Evolutionary conservation across 2,797 vertebrate genomes (phyloP).

Genomic region (Crotalus adamanteus): DNA sequence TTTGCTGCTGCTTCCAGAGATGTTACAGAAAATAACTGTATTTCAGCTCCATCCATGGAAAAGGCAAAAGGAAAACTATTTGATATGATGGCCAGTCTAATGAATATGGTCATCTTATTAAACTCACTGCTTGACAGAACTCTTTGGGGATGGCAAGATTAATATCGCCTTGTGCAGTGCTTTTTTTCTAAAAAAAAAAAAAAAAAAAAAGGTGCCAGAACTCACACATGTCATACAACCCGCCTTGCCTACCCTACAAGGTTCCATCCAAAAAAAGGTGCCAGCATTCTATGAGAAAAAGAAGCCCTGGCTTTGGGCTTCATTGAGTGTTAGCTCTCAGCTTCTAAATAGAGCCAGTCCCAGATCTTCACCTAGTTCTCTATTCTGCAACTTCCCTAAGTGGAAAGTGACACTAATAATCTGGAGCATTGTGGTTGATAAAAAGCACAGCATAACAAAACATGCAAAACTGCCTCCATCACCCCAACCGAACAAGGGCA

Average conservation of each 20-base stretch:
- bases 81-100: neutral
- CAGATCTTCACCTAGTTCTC: neutral
- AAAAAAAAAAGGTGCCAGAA: too few species aligned
- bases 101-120: neutral
- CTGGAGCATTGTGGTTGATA: neutral
- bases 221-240: too few species aligned
- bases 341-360: neutral
- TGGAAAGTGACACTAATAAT: neutral
- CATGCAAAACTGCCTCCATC: neutral
- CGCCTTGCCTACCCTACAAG: too few species aligned
- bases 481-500: neutral
- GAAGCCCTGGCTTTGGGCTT: neutral
- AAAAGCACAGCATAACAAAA: neutral
- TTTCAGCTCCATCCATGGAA: neutral
- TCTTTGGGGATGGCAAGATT: neutral
- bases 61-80: neutral
- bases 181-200: too few species aligned
- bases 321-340: neutral
- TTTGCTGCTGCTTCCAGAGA: neutral
- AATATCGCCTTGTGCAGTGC: neutral
- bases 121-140: neutral
- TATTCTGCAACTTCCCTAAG: neutral
- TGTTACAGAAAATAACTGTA: neutral
- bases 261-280: too few species aligned
- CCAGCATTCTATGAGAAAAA: too few species aligned